Evolutionary conservation across 2,888 invertebrate genomes (phyloP), one percentile per base, ranked within the genome.

Genomic region (Lamellibrachia columna): DNA sequence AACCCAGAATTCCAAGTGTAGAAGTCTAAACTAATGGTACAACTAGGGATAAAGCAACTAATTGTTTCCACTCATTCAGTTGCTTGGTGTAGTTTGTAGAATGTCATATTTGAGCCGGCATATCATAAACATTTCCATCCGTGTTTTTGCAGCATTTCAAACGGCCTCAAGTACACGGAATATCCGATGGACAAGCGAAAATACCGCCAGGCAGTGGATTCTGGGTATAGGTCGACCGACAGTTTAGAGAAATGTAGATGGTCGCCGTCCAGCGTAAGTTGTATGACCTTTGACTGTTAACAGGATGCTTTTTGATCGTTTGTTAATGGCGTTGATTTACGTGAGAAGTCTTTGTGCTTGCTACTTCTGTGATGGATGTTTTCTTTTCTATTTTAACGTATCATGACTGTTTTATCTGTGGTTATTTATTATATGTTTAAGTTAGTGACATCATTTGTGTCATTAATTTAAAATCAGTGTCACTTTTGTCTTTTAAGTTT

Each of bases 171-270:
- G 75, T 95, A 95, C 92, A 97, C 95, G 1, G 92, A 91, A 7
- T 91, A 91, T 22, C 92, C 92, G 3, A 91, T 55, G 8, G 93
- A 94, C n/a, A 97, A 97, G 94, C 75, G 75, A 6, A 75, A 75
- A 22, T 75, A 97, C 94, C 96, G 97, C 93, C 98, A 98, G 96
- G 98, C 98, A 92, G 98, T 98, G 52, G 98, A 99, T 96, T 98
- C 98, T 94, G 98, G 98, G 0, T 98, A 98, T 96, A 98, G 98
- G 96, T 98, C 98, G 8, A 98, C 98, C 95, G 98, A 98, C 96
- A 96, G 95, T 91, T 75, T 53, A 22, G 96, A 96, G 93, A 96
- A 96, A 94, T 95, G 95, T 93, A 95, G 96, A 92, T 96, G 96
- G 96, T 96, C 96, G 52, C 96, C 95, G n/a, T 94, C 94, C 22